Base-by-base conservation (phyloP, 1,140 invertebrate genomes). In the Drosophila rufa region DNA sequence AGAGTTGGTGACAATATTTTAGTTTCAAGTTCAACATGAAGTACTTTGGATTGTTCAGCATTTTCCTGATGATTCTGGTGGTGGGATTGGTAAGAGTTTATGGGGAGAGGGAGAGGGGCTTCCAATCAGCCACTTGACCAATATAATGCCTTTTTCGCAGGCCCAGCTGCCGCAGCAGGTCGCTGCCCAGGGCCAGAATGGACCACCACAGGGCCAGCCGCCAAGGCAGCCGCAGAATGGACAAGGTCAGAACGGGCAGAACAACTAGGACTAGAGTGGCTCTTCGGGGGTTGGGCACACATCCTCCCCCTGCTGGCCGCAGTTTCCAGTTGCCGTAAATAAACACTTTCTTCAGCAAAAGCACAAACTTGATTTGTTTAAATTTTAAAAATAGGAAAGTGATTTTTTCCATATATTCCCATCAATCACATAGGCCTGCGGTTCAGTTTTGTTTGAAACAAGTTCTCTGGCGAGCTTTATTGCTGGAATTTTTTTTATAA, bases 21-120 rank as follows among this genome's bases (percentile, higher is more conserved):
- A 59, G 55, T 77, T 60, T 56, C 38, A 19, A 59, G 11, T 60
- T 36, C 30, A 89, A 59, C 61, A 86, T 86, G 83, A 86, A 86
- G 57, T 73, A 80, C 38, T 89, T 86, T 46, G 80, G 71, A 80
- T 62, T 89, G 15, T 73, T 86, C 68, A 78, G 64, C 60, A 50
- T 83, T 11, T 36, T 86, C 6, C 40, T 86, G 3, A 30, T 86
- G 46, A 59, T 89, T 27, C 43, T 86, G 76, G 71, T 68, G 19
- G 33, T 89, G 48, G 83, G 67, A 6, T 33, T 83, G 80, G 83
- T 86, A 45, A 89, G 83, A 61, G 5, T 19, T 50, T 25, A 2
- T 2, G 3, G 22, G 3, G 22, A 14, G 1, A 5, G 11, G 27
- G 15, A 19, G 4, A 1, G 1, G 9, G 27, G 27, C 2, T 45